These are phyloP conservation scores for Drosophila dives DNA, from an alignment of 2,888 invertebrate species.

Conservation along the genomic window DNA sequence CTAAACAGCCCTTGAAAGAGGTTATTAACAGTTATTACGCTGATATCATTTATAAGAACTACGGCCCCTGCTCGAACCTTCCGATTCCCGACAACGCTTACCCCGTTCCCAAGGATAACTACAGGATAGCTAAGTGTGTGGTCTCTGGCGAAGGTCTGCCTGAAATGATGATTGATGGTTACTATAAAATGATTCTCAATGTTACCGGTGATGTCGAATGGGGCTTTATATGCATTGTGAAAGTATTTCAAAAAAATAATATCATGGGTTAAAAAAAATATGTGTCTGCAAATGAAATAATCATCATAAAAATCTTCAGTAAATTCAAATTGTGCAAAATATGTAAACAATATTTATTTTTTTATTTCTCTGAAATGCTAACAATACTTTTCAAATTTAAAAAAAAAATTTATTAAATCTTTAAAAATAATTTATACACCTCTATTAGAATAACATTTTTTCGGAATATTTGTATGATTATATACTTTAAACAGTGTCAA, in stretches of 20 bases:
- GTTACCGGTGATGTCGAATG: slow-evolving; percentile 46
- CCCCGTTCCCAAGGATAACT: background rate
- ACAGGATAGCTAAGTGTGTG: slow-evolving; percentile 25
- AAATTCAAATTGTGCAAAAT: background rate
- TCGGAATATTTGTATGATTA: too few species aligned
- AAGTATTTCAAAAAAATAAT: slow-evolving; percentile 20
- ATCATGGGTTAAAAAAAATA: slow-evolving; percentile 16
- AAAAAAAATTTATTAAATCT: background rate
- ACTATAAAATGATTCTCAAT: slow-evolving; percentile 36
- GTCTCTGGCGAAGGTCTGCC: slow-evolving; percentile 46
- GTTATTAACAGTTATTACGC: slow-evolving; percentile 40
- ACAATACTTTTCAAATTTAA: background rate
- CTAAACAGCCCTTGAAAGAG: slow-evolving; percentile 7
- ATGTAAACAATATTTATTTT: background rate
- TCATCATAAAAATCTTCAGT: background rate
- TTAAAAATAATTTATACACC: background rate
- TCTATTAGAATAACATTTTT: background rate
- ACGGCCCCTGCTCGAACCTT: slow-evolving; percentile 43
- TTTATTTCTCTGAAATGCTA: background rate
- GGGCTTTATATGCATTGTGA: slow-evolving; percentile 26
- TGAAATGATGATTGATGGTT: slow-evolving; percentile 52
- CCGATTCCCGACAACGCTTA: background rate
- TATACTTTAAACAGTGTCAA: too few species aligned
- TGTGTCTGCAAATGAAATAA: background rate
- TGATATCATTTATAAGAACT: slow-evolving; percentile 40